Base-by-base conservation (phyloP, 2,113 vertebrate species). In the Platysteira castanea region DNA sequence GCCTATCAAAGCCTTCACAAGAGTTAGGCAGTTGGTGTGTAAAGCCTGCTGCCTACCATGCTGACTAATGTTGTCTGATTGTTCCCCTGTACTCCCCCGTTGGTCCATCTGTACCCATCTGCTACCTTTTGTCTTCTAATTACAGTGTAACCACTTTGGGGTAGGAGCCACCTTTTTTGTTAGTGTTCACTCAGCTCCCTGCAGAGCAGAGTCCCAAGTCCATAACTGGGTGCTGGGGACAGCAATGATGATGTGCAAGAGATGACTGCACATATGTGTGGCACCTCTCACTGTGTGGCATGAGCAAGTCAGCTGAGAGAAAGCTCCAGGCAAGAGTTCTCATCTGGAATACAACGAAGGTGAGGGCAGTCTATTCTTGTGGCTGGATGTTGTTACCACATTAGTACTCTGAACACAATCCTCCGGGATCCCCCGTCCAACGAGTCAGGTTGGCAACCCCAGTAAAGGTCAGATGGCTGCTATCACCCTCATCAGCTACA, bases 71-170 rank as follows among this genome's bases (percentile, higher is more conserved):
- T 91, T 95, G 93, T 89, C 89, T 95, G 91, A 97, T 96, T 95
- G 93, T 96, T 96, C 93, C 95, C 95, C 89, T 85, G 39, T 84
- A 95, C 94, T 95, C 94, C 95, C 93, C 93, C 94, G 53, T 95
- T 89, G n/a, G 91, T 96, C 96, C 95, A 94, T 97, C 95, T 96
- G 95, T 95, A 97, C 81, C 93, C 95, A 97, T 96, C 93, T 96
- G 95, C 87, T 94, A 69, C 50, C 89, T 97, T 96, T 96, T 95
- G 93, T 96, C 89, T 95, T 82, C 53, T 89, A 89, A 95, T 94
- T 95, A 87, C 87, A 91, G 68, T 44, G 76, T 44, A 90, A 75
- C 39, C 56, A 67, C 64, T 70, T 47, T 81, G 91, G 89, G 44
- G 89, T 71, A 84, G 80, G 41, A 92, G 77, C 44, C 80, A 92